Evolutionary conservation across 1,140 invertebrate genomes (phyloP).

Genomic region (Arion vulgaris): DNA sequence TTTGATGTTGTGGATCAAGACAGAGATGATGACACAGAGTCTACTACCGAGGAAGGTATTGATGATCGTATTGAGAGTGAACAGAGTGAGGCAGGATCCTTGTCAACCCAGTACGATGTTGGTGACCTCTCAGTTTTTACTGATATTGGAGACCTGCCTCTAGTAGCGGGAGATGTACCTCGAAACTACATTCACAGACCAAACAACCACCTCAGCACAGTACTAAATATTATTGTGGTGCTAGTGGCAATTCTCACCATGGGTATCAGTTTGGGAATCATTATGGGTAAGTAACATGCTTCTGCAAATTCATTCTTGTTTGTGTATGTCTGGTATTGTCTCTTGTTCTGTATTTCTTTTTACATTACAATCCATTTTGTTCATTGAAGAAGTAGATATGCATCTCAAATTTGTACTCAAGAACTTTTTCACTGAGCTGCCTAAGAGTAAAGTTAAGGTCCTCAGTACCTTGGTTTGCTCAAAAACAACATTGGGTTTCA

Average conservation of each 20-base stretch:
- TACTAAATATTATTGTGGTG: slow-evolving; percentile 37
- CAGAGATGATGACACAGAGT: slow-evolving; percentile 39
- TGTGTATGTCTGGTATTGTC: background rate
- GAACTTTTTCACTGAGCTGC: too few relatives aligned
- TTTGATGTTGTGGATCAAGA: slow-evolving; percentile 19
- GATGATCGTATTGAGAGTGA: slow-evolving; percentile 45
- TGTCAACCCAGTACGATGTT: slow-evolving; percentile 28
- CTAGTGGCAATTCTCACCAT: slow-evolving; percentile 33
- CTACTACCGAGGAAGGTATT: slow-evolving; percentile 27
- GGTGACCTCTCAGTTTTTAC: slow-evolving; percentile 34
- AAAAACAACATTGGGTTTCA: too few relatives aligned
- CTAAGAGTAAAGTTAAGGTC: too few relatives aligned
- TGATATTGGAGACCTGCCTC: slow-evolving; percentile 45
- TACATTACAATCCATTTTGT: slow-evolving; percentile 3
- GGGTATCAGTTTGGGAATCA: slow-evolving; percentile 40
- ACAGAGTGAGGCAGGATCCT: slow-evolving; percentile 41
- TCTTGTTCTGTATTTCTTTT: background rate
- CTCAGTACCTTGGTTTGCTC: too few relatives aligned
- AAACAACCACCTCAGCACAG: slow-evolving; percentile 33
- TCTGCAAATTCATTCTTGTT: background rate
- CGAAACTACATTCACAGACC: slow-evolving; percentile 39
- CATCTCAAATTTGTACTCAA: too few relatives aligned
- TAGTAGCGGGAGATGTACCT: slow-evolving; percentile 41
- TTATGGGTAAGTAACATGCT: slow-evolving; percentile 34
- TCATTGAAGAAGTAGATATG: too few relatives aligned